These are phyloP conservation scores for Brachypalpus laphriformis DNA, from an alignment of 2,888 invertebrate genomes.

Conservation along the genomic window DNA sequence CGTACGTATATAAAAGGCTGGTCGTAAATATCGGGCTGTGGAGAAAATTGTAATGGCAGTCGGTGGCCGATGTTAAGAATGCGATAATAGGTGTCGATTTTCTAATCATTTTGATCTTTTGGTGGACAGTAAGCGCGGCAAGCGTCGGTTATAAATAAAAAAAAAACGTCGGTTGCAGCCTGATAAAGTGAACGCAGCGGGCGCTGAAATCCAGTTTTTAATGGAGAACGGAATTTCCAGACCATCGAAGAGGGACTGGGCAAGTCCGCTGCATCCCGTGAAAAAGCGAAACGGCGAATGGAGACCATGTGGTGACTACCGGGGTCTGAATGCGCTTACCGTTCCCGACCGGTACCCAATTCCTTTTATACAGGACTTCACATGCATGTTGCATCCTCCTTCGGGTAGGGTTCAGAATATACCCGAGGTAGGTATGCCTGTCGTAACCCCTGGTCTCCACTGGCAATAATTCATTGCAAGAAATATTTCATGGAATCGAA, in stretches of 20 bases:
- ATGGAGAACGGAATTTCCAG: conserved; percentile 80
- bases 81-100: background rate
- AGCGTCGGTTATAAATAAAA: too few relatives aligned
- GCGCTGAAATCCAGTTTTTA: conserved; percentile 28
- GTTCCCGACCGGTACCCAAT: background rate
- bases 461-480: too few relatives aligned
- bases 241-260: conserved; percentile 80
- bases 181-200: conserved; percentile 27
- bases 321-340: background rate
- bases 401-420: too few relatives aligned
- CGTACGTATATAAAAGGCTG: background rate
- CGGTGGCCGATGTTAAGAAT: background rate
- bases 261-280: conserved; percentile 79
- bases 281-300: conserved; percentile 69
- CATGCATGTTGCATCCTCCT: too few relatives aligned
- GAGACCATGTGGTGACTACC: background rate
- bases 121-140: background rate
- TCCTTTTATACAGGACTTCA: background rate
- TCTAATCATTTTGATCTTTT: background rate
- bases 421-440: too few relatives aligned
- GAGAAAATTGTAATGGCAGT: background rate
- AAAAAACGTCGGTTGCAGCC: conserved; percentile 77
- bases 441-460: too few relatives aligned
- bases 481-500: too few relatives aligned
- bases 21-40: too few relatives aligned